Percentiles rank a stretch among this genome's conserved stretches.
Evolutionary conservation across 2,113 vertebrate species (phyloP).

Genomic region (Epinephelus moara): DNA sequence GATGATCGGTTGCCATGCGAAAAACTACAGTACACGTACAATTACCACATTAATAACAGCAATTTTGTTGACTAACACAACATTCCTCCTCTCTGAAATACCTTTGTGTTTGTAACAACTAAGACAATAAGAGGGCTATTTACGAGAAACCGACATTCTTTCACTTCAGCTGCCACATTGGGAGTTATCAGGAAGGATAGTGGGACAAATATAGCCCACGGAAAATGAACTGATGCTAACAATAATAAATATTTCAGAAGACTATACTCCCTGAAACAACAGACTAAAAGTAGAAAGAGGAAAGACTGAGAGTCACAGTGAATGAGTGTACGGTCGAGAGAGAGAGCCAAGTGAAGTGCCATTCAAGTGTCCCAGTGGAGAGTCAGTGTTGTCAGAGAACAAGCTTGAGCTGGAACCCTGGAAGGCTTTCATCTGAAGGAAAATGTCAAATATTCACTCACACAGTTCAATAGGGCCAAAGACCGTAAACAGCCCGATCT

Average conservation of each 20-base stretch:
- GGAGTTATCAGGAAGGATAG: constrained; percentile 29
- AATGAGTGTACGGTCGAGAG: background rate
- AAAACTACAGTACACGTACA: background rate
- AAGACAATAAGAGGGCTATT: background rate
- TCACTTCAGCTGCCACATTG: background rate
- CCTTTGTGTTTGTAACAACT: background rate
- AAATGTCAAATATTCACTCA: constrained; percentile 63
- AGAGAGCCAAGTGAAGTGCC: constrained; percentile 24
- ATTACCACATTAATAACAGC: background rate
- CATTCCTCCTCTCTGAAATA: background rate
- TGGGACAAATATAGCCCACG: constrained; percentile 14
- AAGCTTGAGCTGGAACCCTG: constrained; percentile 26
- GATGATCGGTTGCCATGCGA: background rate
- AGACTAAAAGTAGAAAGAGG: constrained; percentile 34
- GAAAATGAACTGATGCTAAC: constrained; percentile 26
- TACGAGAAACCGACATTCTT: background rate
- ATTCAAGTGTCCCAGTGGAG: constrained; percentile 37
- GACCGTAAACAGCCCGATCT: constrained; percentile 29
- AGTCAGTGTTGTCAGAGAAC: constrained; percentile 28
- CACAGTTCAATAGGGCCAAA: constrained; percentile 42
- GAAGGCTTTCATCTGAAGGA: constrained; percentile 43
- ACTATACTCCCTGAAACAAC: constrained; percentile 34
- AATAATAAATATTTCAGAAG: constrained; percentile 50
- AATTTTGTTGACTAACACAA: too few relatives aligned
- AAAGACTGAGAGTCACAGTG: background rate